phyloP scores from a whole-genome alignment of 1,140 invertebrate species.

The Nasonia longicornis region DNA sequence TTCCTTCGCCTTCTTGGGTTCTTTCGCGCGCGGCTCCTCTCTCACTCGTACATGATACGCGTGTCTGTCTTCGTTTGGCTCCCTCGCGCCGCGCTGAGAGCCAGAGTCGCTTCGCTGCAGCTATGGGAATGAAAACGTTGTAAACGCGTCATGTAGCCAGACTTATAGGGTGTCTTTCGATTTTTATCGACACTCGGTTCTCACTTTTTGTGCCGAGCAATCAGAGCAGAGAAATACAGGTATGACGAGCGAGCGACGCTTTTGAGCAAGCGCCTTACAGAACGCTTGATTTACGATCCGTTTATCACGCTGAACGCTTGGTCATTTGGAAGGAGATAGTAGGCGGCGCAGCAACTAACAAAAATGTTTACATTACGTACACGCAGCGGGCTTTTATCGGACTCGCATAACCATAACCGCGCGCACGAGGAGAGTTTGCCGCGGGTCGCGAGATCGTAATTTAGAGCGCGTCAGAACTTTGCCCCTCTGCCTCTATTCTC shows the following conservation, averaged over 20 bases:
- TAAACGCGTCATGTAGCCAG: too few relatives aligned
- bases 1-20: background rate
- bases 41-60: background rate
- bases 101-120: too few relatives aligned
- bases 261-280: too few relatives aligned
- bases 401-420: background rate
- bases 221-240: too few relatives aligned
- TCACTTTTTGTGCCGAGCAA: too few relatives aligned
- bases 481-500: background rate
- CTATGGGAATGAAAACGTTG: too few relatives aligned
- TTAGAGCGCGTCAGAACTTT: slow-evolving; percentile 30
- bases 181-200: too few relatives aligned
- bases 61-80: slow-evolving; percentile 1
- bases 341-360: background rate
- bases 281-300: too few relatives aligned
- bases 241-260: too few relatives aligned
- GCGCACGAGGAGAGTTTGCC: background rate
- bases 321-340: too few relatives aligned
- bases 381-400: background rate
- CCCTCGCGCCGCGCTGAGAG: background rate
- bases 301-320: too few relatives aligned
- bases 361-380: background rate
- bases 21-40: background rate
- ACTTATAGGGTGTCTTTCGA: too few relatives aligned
- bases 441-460: slow-evolving; percentile 26